These are phyloP conservation scores for Aelia acuminata DNA, from an alignment of 2,888 invertebrate species.

Conservation along the genomic window DNA sequence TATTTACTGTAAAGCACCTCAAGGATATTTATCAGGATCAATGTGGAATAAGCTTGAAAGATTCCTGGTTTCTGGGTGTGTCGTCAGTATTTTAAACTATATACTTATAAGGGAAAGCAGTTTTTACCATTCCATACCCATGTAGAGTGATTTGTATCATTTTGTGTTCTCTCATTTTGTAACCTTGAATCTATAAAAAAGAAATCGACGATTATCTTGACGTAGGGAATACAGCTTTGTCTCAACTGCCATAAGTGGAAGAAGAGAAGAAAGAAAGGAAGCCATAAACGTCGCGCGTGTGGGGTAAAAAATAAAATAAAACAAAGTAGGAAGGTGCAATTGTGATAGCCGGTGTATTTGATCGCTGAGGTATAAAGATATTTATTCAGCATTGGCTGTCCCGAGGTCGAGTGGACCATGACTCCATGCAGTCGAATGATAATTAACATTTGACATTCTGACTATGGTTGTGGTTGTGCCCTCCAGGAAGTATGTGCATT, in stretches of 20 bases:
- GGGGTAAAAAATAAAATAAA: background rate
- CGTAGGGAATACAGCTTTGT: background rate
- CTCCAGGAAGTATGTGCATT: background rate
- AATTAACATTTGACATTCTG: slow-evolving; percentile 44
- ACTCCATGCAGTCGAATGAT: background rate
- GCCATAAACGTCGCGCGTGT: background rate
- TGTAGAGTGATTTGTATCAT: background rate
- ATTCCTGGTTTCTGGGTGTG: no score
- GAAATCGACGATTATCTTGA: background rate
- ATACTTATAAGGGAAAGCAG: background rate
- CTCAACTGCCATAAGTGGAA: slow-evolving; percentile 33
- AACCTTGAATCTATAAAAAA: background rate
- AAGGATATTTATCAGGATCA: no score
- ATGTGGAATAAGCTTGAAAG: no score
- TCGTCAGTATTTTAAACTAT: no score
- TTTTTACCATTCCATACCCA: background rate
- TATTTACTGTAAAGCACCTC: no score
- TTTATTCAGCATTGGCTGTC: background rate
- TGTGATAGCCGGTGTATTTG: slow-evolving; percentile 12
- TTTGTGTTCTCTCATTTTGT: background rate
- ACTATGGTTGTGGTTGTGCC: slow-evolving; percentile 8
- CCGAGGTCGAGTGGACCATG: slow-evolving; percentile 30
- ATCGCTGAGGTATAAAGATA: background rate
- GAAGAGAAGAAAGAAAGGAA: slow-evolving; percentile 7
- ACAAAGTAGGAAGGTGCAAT: background rate